These are phyloP conservation scores for Rallus crepitans DNA, from an alignment of 2,797 vertebrate genomes.

Conservation along the genomic window DNA sequence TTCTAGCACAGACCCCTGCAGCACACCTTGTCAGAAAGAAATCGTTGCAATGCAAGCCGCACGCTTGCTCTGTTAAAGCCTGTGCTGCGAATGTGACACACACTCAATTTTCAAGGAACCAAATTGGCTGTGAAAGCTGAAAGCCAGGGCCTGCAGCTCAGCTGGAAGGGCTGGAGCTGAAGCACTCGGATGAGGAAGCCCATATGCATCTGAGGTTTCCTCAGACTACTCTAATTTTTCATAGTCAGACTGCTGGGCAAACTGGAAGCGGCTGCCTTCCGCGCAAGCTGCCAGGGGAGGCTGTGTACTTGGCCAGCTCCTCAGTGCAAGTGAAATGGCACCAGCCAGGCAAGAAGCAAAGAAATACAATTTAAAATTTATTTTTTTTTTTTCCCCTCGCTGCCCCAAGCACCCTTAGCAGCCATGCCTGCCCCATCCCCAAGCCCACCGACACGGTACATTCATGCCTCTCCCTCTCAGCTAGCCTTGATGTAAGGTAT, in stretches of 20 bases:
- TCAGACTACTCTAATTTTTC: neutral
- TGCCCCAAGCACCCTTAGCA: neutral
- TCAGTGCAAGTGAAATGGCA: neutral
- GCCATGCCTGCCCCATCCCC: neutral
- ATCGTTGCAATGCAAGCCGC: neutral
- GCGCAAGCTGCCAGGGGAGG: neutral
- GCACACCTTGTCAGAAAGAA: neutral
- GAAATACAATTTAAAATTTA: neutral
- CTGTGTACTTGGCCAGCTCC: neutral
- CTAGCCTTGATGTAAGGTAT: neutral
- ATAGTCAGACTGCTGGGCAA: neutral
- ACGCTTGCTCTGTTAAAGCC: neutral
- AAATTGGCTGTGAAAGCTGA: neutral
- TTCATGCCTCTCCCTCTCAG: neutral
- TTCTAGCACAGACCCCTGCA: neutral
- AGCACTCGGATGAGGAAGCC: neutral
- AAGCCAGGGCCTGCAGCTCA: constrained; percentile 28
- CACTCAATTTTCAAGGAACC: neutral
- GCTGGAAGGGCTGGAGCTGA: neutral
- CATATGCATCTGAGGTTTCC: neutral
- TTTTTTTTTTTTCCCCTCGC: no score
- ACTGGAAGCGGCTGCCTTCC: neutral
- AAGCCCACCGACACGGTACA: accelerated
- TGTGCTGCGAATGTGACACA: neutral
- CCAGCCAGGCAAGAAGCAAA: accelerated